Conservation (phyloP, 35 echinoderm and acorn worm species). For the Heliocidaris erythrogramma region DNA sequence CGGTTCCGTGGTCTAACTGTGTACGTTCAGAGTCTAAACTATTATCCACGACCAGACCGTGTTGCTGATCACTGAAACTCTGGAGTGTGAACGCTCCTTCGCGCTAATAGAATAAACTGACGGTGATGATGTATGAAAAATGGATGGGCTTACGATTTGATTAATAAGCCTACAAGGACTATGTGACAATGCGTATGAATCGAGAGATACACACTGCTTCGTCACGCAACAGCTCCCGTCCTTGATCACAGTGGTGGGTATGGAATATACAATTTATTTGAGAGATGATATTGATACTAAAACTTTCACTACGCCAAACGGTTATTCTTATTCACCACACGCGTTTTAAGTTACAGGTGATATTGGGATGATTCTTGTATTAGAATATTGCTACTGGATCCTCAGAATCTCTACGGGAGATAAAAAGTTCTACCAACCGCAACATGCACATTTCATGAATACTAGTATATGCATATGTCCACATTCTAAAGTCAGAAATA, state of each 20-base stretch:
- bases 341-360: background rate
- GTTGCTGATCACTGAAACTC: no score
- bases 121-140: slow-evolving; percentile 4
- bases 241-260: background rate
- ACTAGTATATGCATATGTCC: no score
- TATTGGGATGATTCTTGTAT: background rate
- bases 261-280: background rate
- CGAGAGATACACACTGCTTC: background rate
- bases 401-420: background rate
- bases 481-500: no score
- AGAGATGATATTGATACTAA: background rate
- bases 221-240: background rate
- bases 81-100: background rate
- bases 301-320: background rate
- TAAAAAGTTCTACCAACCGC: no score
- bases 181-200: slow-evolving; percentile 4
- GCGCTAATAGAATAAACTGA: slow-evolving; percentile 5
- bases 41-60: no score
- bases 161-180: slow-evolving; percentile 2
- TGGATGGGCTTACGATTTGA: slow-evolving; percentile 8
- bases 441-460: no score
- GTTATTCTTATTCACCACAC: background rate
- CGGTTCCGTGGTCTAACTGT: no score
- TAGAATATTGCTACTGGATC: background rate
- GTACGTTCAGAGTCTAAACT: no score